Percentiles rank a stretch among this genome's conserved stretches.
These are phyloP conservation scores for Acrocephalus kingi DNA, from an alignment of 2,113 vertebrate species.

Conservation along the genomic window DNA sequence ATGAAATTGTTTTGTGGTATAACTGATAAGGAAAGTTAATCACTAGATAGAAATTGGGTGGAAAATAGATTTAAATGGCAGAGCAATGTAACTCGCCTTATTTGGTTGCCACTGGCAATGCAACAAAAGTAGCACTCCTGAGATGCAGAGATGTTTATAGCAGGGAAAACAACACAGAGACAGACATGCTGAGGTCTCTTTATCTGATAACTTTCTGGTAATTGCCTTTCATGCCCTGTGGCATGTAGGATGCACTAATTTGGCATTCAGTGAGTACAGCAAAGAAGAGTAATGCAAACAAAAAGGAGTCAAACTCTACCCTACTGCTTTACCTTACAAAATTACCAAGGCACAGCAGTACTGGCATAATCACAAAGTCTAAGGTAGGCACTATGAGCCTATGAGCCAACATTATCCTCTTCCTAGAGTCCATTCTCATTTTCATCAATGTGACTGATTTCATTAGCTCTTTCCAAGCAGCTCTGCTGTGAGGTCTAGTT, in stretches of 20 bases:
- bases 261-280: conserved; percentile 50
- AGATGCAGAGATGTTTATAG: conserved; percentile 55
- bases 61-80: conserved; percentile 65
- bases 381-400: background rate
- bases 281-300: conserved; percentile 18
- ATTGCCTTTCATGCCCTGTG: conserved; percentile 61
- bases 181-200: conserved; percentile 57
- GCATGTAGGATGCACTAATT: conserved; percentile 54
- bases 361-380: background rate
- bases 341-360: background rate
- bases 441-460: background rate
- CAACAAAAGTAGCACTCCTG: conserved; percentile 45
- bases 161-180: conserved; percentile 43
- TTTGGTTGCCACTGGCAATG: conserved; percentile 38
- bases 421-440: background rate
- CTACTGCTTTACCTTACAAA: background rate
- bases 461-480: background rate
- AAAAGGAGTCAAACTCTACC: conserved; percentile 10
- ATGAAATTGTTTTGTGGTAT: conserved; percentile 44
- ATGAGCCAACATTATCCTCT: background rate
- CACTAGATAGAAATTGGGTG: conserved; percentile 46
- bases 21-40: conserved; percentile 52
- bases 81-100: conserved; percentile 37
- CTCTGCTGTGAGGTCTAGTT: background rate
- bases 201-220: conserved; percentile 64